These are phyloP conservation scores for Emesis castigata DNA, from an alignment of 2,888 invertebrate genomes.

Conservation along the genomic window DNA sequence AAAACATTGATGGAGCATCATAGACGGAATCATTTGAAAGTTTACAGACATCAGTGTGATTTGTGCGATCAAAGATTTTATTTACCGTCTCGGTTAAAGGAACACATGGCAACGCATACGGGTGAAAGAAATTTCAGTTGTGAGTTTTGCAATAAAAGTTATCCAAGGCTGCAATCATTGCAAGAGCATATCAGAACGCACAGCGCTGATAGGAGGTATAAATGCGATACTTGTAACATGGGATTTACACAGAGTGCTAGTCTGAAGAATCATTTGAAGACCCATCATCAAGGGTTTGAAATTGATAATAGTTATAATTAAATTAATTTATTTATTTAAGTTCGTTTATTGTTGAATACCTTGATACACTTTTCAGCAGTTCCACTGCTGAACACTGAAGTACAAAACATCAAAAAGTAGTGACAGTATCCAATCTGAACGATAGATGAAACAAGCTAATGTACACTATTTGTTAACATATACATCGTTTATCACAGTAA, in stretches of 20 bases:
- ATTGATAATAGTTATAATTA: constrained; percentile 71
- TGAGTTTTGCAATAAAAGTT: constrained; percentile 88
- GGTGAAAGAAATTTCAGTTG: constrained; percentile 86
- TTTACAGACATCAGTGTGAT: constrained; percentile 80
- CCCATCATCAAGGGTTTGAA: constrained; percentile 81
- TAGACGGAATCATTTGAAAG: constrained; percentile 79
- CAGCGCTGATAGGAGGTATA: constrained; percentile 84
- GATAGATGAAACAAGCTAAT: no score
- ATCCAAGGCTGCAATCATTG: constrained; percentile 86
- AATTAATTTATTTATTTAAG: constrained; percentile 1
- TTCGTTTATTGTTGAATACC: neutral
- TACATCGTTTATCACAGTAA: no score
- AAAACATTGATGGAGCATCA: constrained; percentile 82
- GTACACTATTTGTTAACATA: no score
- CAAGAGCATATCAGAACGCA: constrained; percentile 89
- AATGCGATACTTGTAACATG: constrained; percentile 85
- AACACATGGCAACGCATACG: constrained; percentile 86
- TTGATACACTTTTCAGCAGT: no score
- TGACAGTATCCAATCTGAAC: no score
- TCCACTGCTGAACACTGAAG: no score
- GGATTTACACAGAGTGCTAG: constrained; percentile 88
- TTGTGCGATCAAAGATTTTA: constrained; percentile 83
- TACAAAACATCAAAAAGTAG: no score
- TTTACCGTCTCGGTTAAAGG: constrained; percentile 79
- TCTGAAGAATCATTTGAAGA: constrained; percentile 88